phyloP scores from a whole-genome alignment of 1,140 invertebrate species.

The Trinorchestia longiramus region DNA sequence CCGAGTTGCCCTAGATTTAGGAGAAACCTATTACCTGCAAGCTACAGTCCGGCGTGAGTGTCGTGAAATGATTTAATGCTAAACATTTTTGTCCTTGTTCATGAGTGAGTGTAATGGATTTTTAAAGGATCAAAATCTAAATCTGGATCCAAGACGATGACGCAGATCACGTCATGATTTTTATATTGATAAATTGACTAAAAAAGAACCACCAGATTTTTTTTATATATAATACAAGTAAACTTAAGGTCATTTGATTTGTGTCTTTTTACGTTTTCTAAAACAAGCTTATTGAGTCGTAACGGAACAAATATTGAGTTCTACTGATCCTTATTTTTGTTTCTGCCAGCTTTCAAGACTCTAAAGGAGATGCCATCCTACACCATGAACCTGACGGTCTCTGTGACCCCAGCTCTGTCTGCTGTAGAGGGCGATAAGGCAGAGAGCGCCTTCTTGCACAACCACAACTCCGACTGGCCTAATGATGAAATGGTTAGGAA shows the following conservation, averaged over 20 bases:
- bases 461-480: neutral
- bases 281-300: neutral
- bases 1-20: neutral
- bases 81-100: neutral
- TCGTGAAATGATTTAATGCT: neutral
- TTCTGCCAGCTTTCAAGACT: neutral
- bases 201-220: neutral
- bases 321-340: neutral
- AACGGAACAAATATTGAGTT: neutral
- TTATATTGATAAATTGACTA: neutral
- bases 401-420: neutral
- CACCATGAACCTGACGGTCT: slow-evolving; percentile 3
- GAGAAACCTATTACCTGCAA: slow-evolving; percentile 5
- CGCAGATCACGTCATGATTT: neutral
- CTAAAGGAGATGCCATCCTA: neutral
- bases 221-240: neutral
- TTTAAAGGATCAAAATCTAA: neutral
- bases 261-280: neutral
- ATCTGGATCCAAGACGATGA: neutral
- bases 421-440: neutral
- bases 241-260: neutral
- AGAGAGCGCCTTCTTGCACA: slow-evolving; percentile 16
- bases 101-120: neutral
- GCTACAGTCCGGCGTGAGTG: neutral
- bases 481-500: no score